These are phyloP conservation scores for Agrotis clavis DNA, from an alignment of 2,888 invertebrate genomes.

Conservation along the genomic window DNA sequence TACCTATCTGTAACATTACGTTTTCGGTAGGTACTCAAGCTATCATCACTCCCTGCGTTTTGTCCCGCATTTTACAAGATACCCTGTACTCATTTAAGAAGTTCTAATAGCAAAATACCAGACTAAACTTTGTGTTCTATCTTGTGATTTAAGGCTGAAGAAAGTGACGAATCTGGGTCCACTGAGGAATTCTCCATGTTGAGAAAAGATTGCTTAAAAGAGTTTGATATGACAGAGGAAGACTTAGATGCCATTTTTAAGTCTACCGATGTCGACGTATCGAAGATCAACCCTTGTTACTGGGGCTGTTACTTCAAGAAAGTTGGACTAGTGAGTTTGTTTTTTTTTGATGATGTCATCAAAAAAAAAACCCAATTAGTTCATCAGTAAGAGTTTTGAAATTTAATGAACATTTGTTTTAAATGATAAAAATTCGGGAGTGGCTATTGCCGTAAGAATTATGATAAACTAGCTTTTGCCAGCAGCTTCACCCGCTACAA, in stretches of 20 bases:
- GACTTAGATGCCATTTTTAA: background rate
- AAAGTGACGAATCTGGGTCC: background rate
- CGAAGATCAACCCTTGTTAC: constrained; percentile 4
- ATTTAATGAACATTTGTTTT: too few species aligned
- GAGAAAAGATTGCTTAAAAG: background rate
- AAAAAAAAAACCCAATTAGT: too few species aligned
- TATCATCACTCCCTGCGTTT: too few species aligned
- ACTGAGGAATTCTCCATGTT: background rate
- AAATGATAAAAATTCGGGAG: too few species aligned
- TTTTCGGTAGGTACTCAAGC: too few species aligned
- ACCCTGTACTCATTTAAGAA: background rate
- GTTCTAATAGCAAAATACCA: background rate
- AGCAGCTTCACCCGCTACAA: too few species aligned
- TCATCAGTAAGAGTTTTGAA: too few species aligned
- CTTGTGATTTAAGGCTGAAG: constrained; percentile 18
- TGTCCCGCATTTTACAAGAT: too few species aligned
- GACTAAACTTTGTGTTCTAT: background rate
- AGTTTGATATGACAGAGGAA: background rate
- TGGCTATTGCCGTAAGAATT: too few species aligned
- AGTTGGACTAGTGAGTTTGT: constrained; percentile 15
- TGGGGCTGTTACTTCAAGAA: constrained; percentile 18
- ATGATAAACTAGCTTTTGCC: too few species aligned
- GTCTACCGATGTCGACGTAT: background rate
- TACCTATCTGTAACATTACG: too few species aligned
- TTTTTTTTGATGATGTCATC: background rate